Conservation (phyloP, 2,113 vertebrate species). For the Athene cunicularia region DNA sequence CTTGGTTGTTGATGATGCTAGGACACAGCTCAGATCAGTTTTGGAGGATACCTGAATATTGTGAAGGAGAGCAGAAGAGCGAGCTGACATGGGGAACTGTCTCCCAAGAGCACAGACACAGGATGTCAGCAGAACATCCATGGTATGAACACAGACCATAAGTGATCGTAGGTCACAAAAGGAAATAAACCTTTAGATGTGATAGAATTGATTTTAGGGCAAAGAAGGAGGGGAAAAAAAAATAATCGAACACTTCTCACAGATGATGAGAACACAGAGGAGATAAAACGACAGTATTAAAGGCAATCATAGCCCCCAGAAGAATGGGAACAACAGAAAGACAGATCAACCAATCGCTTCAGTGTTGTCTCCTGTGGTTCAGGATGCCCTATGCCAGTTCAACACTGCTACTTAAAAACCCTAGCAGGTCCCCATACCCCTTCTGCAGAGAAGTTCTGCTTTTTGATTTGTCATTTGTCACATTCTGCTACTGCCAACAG, state of each 20-base stretch:
- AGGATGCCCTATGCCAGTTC: neutral
- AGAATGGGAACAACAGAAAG: neutral
- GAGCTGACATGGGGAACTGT: neutral
- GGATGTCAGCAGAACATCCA: neutral
- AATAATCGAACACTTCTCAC: neutral
- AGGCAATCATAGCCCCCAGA: neutral
- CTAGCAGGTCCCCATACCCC: neutral
- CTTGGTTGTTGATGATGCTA: neutral
- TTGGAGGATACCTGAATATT: neutral
- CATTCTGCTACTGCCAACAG: neutral
- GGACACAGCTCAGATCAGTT: neutral
- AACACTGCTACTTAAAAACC: neutral
- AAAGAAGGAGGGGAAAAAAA: neutral
- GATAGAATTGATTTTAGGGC: neutral
- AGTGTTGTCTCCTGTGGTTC: neutral
- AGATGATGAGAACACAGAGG: neutral
- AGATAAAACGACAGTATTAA: neutral
- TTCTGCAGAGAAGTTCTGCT: neutral
- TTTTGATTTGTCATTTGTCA: neutral
- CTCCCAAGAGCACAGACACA: accelerated
- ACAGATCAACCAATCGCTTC: neutral
- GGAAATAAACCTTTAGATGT: neutral
- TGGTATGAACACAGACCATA: neutral
- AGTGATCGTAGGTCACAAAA: neutral
- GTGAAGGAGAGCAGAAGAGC: neutral